Conservation (phyloP, 2,888 invertebrate genomes). For the Dicranocentrus wangi region DNA sequence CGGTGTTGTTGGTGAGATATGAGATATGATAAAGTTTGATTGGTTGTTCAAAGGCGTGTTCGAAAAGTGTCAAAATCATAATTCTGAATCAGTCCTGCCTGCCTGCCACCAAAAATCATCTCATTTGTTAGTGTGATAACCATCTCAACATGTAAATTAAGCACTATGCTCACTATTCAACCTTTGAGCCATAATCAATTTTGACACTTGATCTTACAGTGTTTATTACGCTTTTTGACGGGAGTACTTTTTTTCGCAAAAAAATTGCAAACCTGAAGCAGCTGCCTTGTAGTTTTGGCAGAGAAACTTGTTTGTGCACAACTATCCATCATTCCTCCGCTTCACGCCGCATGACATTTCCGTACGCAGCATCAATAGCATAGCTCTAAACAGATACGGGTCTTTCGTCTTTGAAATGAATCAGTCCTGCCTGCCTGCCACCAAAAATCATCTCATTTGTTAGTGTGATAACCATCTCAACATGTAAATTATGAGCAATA, state of each 20-base stretch:
- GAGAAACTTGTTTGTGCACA: conserved; percentile 24
- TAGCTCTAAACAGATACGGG: too few species aligned
- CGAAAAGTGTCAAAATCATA: conserved; percentile 1
- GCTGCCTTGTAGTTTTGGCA: conserved; percentile 11
- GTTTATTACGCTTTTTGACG: too few species aligned
- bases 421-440: neutral
- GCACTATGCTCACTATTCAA: too few species aligned
- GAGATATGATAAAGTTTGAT: too few species aligned
- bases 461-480: neutral
- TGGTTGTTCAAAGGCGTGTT: conserved; percentile 15
- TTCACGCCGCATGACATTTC: conserved; percentile 21
- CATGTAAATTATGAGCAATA: too few species aligned
- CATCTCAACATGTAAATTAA: too few species aligned
- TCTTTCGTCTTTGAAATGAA: conserved; percentile 9
- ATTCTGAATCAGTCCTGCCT: neutral
- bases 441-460: conserved; percentile 4
- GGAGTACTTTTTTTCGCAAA: neutral
- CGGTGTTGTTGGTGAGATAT: neutral
- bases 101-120: neutral
- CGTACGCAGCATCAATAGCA: too few species aligned
- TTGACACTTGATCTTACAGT: too few species aligned
- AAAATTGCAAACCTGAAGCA: neutral
- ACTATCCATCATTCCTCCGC: conserved; percentile 13
- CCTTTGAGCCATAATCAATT: too few species aligned
- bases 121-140: neutral